Evolutionary conservation across 2,797 vertebrate genomes (phyloP).

Genomic region (Yasuhikotakia modesta): DNA sequence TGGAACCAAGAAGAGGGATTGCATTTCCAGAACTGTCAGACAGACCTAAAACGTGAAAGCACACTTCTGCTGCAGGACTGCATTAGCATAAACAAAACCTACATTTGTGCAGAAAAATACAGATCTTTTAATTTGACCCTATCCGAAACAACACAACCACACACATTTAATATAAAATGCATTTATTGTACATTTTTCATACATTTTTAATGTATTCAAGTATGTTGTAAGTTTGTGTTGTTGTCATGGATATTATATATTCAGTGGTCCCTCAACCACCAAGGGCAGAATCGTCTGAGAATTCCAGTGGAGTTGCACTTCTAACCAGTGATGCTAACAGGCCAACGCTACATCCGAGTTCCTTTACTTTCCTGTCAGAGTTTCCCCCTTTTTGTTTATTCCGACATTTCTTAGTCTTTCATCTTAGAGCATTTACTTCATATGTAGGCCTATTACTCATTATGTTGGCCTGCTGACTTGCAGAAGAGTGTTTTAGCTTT

Average conservation of each 20-base stretch:
- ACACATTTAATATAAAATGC: neutral
- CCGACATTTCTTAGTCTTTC: constrained; percentile 47
- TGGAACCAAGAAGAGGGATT: neutral
- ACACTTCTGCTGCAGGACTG: neutral
- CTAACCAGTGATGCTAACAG: constrained; percentile 35
- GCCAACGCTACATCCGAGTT: constrained; percentile 20
- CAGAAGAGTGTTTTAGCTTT: constrained; percentile 3
- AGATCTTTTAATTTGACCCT: neutral
- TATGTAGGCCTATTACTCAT: constrained; percentile 9
- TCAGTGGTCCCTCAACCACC: constrained; percentile 20
- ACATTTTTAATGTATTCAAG: neutral
- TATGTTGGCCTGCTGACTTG: constrained; percentile 15
- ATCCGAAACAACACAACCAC: neutral
- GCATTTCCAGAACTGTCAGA: neutral
- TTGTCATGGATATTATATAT: neutral
- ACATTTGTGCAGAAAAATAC: neutral
- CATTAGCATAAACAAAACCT: neutral
- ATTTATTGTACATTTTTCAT: neutral
- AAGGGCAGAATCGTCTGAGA: neutral
- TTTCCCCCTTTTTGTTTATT: constrained; percentile 16
- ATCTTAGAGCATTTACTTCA: constrained; percentile 46
- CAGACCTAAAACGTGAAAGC: neutral
- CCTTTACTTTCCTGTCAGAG: constrained; percentile 15
- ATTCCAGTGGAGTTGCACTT: constrained; percentile 38
- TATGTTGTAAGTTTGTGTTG: no score